Base-by-base conservation (phyloP, 2,888 invertebrate genomes). In the Neoitamus cyanurus region DNA sequence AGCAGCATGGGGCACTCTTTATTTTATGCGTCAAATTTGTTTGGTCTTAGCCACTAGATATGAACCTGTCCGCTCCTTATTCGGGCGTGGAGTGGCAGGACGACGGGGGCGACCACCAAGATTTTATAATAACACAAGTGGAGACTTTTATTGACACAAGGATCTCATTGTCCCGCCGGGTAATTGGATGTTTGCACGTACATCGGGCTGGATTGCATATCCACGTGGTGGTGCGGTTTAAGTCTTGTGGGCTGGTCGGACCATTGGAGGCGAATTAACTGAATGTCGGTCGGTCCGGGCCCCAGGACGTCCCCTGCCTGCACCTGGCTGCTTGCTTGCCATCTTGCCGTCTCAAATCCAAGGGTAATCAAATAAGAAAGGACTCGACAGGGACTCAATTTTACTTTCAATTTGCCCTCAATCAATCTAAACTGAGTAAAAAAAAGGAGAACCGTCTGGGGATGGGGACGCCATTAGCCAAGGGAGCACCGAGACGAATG, bases 1-100 rank as follows among this genome's bases (percentile, higher is more conserved):
- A 83, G 82, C 84, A 84, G 84, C 85, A 78, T 80, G 84, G 85
- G 83, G 84, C 84, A 86, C 84, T 86, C 83, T 84, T 84, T 84
- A 84, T 84, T 84, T 84, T 84, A 84, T 84, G 84, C 82, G 84
- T 84, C 84, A 84, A 84, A 84, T 84, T 84, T 84, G 84, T 84
- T 84, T 72, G 84, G 84, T 80, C 84, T 84, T 84, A 84, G 84
- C 84, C 84, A 84, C 84, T 84, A 84, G 84, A 84, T 84, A 84
- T 84, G 84, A 82, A 84, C 84, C 84, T 80, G 84, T 84, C 72
- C 73, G 80, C 73, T 80, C 34, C 28, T 70, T 37, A 28, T 73
- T 13, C 9, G 58, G 20, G 68, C 68, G 58, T 20, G 20, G 58
- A 20, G 58, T 11, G 20, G 58, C 20, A 20, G 58, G 34, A 2